Percentiles rank a stretch among this genome's conserved stretches.
Evolutionary conservation across 2,113 vertebrate genomes (phyloP).

Genomic region (Crotalus viridis): DNA sequence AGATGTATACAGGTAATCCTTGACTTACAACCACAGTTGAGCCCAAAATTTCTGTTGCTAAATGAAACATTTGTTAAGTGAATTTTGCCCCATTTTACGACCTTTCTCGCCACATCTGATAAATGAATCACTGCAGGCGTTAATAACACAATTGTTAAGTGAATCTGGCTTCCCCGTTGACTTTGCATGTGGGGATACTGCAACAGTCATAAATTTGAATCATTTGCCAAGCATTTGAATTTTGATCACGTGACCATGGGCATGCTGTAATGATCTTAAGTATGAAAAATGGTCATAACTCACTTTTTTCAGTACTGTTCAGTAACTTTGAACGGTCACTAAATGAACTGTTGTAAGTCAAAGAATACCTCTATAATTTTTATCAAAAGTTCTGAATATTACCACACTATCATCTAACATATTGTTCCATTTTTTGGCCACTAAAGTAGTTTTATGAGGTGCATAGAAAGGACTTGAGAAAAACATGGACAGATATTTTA

Average conservation of each 20-base stretch:
- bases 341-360: background rate
- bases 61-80: background rate
- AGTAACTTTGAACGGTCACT: background rate
- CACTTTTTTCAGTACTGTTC: background rate
- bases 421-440: constrained; percentile 33
- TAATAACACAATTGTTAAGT: too few relatives aligned
- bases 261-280: background rate
- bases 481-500: constrained; percentile 56
- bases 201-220: background rate
- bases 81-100: background rate
- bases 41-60: background rate
- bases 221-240: background rate
- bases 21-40: background rate
- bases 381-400: constrained; percentile 62
- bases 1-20: constrained; percentile 27
- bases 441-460: constrained; percentile 65
- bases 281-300: background rate
- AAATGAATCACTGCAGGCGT: too few relatives aligned
- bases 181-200: background rate
- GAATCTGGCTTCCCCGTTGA: background rate
- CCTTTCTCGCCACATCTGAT: background rate
- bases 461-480: constrained; percentile 60
- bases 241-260: background rate
- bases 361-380: constrained; percentile 48
- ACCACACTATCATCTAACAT: constrained; percentile 50